Evolutionary conservation across 1,140 invertebrate species (phyloP), one percentile per base, ranked within the genome.

Genomic region (Coptotermes formosanus): DNA sequence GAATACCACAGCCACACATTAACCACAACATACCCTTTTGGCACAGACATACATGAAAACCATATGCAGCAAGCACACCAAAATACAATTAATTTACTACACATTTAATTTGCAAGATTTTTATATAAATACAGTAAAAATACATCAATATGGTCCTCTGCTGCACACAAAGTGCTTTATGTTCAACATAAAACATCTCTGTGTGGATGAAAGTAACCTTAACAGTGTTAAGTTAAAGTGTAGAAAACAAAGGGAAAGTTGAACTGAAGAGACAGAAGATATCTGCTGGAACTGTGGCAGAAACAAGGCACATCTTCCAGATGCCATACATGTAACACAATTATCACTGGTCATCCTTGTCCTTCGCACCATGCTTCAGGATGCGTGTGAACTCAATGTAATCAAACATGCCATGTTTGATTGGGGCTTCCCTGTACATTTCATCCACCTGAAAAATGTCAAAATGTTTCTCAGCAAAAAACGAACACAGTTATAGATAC

Each of bases 311-410:
- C 64, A 30, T 75, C n/a, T 25, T 75, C 64, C n/a, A 8, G 64
- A 55, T 21, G 52, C 81, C n/a, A 44, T 16, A 82, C 55, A 6
- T 16, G 25, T 44, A 9, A 30, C 64, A 75, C 64, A 75, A 30
- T 52, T n/a, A 87, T 93, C 93, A 96, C 92, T 97, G 96, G 89
- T 98, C 97, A 91, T 98, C 97, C 90, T 98, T 98, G 89, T 99
- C 97, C 92, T 98, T 98, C 88, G 98, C 98, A 75, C 98, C 98
- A 88, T 99, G 98, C 90, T 99, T 99, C 85, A 99, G 92, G 90
- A 99, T 99, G 88, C 97, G 94, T 43, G 98, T 99, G 91, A 99
- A 99, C 92, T 99, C 99, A 55, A 98, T 94, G 91, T 99, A 99
- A 92, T 99, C 97, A 90, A 99, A 99, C 90, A 98, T 94, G 69